A percentile compares a stretch with the other conserved stretches of the same genome.
These are phyloP conservation scores for Pagrus major DNA, from an alignment of 2,113 vertebrate genomes.

Conservation along the genomic window DNA sequence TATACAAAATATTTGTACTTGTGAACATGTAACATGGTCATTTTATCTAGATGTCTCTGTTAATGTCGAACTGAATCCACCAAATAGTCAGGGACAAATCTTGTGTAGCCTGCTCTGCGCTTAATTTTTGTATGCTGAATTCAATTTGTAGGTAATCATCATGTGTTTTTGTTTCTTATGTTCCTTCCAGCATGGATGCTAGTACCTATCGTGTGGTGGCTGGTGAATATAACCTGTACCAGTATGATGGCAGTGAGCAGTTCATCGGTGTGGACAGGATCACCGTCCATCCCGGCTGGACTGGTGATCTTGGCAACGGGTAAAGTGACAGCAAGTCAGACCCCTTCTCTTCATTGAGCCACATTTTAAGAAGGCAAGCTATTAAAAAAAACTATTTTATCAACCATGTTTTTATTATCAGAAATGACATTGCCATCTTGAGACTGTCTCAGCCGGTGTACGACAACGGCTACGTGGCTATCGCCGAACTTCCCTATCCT, in stretches of 20 bases:
- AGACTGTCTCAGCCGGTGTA: conserved; percentile 53
- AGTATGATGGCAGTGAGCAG: conserved; percentile 76
- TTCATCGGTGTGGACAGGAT: conserved; percentile 52
- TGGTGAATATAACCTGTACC: conserved; percentile 77
- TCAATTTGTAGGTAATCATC: background rate
- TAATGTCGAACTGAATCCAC: background rate
- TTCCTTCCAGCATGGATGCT: conserved; percentile 54
- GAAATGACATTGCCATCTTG: conserved; percentile 82
- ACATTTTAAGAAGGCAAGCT: background rate
- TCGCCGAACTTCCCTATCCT: conserved; percentile 55
- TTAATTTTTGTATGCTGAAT: background rate
- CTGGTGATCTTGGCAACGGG: conserved; percentile 62
- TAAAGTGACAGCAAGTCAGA: conserved; percentile 34
- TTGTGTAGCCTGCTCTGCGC: background rate
- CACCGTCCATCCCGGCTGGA: conserved; percentile 71
- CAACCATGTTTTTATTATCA: conserved; percentile 36
- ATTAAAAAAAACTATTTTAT: background rate
- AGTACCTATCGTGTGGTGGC: conserved; percentile 66
- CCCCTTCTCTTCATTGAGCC: background rate
- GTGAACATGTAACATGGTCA: background rate
- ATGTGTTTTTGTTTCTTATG: background rate
- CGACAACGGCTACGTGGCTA: conserved; percentile 59
- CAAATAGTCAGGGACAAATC: background rate
- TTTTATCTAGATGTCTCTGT: background rate
- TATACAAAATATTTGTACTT: background rate